A percentile compares a stretch with the other conserved stretches of the same genome.
These are phyloP conservation scores for Lamproptera curius DNA, from an alignment of 2,888 invertebrate genomes.

Conservation along the genomic window DNA sequence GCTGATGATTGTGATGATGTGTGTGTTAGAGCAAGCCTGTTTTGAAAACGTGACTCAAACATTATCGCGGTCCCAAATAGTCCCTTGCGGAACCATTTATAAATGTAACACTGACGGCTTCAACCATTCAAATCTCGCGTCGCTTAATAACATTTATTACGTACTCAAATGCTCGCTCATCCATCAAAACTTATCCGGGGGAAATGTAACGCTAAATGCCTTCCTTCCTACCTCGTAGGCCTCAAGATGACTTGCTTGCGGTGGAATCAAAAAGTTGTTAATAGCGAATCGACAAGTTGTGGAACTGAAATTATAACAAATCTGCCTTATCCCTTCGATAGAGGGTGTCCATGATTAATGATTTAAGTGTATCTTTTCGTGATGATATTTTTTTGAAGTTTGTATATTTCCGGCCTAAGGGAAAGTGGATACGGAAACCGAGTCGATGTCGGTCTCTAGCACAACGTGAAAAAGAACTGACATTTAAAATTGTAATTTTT, in stretches of 20 bases:
- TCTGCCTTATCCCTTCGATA: constrained; percentile 2
- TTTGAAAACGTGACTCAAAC: background rate
- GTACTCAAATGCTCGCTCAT: constrained; percentile 25
- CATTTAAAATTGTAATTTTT: too few species aligned
- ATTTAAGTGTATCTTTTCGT: too few species aligned
- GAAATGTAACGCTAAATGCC: constrained; percentile 42
- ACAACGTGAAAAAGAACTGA: too few species aligned
- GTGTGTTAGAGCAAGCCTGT: too few species aligned
- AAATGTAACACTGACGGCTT: background rate
- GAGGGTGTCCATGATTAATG: background rate
- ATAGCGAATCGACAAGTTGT: constrained; percentile 32
- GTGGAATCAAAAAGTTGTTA: constrained; percentile 33
- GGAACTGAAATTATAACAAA: constrained; percentile 28
- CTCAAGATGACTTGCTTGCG: constrained; percentile 22
- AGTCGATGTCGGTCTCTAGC: too few species aligned
- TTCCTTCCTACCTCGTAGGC: constrained; percentile 36
- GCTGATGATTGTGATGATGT: too few species aligned
- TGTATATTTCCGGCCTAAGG: too few species aligned
- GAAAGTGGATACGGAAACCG: too few species aligned
- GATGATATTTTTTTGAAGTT: too few species aligned
- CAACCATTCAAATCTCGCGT: constrained; percentile 5
- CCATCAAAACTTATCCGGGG: constrained; percentile 35
- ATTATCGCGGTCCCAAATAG: background rate
- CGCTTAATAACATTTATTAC: constrained; percentile 12
- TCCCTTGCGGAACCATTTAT: constrained; percentile 9